Base-by-base conservation (phyloP, 53 echinoderm and acorn worm genomes). In the Zoroaster sp. region DNA sequence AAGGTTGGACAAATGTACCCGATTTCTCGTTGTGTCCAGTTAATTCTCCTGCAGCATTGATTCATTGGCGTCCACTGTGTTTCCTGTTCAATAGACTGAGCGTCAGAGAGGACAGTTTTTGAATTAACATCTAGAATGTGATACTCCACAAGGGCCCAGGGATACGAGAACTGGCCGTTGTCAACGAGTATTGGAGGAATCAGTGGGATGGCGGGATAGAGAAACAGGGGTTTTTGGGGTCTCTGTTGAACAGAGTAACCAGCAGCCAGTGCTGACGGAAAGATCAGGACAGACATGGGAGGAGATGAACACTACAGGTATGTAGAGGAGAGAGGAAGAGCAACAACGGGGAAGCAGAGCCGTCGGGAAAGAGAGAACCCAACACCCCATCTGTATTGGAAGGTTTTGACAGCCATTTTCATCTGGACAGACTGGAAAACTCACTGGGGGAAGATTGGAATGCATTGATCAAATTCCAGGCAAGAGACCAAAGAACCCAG, bases 341-440 rank as follows among this genome's bases (percentile, higher is more conserved):
- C n/a, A n/a, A n/a, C n/a, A 20, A 18, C 42, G 17, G 40, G 3
- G 66, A 20, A 17, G 6, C 38, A 11, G 40, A 21, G 0, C 80
- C 40, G 38, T 63, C 13, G n/a, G 63, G 21, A 65, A 21, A 40
- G 1, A 23, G n/a, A 0, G 8, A 0, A 34, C 78, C 4, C 14
- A 31, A 35, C 17, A 17, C 13, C n/a, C 54, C 20, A n/a, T n/a
- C n/a, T n/a, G n/a, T n/a, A 10, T 80, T 80, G 66, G 66, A 80
- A 9, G 80, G 80, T 0, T 73, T 90, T 35, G 90, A 90, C 40
- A 90, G 83, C 25, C 90, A 90, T 21, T 90, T 90, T 65, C 83
- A 90, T 66, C 14, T 83, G 12, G 90, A 90, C 47, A 32, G 83
- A 2, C 81, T 90, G 83, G 34, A 73, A 4, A 67, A 90, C 34